Evolutionary conservation across 2,113 vertebrate genomes (phyloP).

Genomic region (Archocentrus centrarchus): DNA sequence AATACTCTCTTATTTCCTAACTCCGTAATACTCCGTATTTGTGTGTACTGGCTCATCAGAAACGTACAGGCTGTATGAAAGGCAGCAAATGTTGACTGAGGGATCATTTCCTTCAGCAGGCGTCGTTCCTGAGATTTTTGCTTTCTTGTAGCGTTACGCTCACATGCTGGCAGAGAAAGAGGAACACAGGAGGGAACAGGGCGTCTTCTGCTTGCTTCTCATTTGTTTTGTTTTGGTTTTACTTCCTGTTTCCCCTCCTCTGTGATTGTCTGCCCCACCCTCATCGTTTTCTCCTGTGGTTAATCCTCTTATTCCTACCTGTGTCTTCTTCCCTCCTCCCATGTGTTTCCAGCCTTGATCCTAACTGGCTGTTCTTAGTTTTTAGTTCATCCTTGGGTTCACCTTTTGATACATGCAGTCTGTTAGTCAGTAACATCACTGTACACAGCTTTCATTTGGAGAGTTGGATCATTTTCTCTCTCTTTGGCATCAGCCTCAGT

Average conservation of each 20-base stretch:
- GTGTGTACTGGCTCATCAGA: background rate
- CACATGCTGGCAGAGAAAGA: no score
- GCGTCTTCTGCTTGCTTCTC: background rate
- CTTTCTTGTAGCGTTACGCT: no score
- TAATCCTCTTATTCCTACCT: background rate
- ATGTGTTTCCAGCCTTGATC: background rate
- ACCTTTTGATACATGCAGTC: background rate
- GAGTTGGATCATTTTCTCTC: background rate
- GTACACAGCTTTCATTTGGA: background rate
- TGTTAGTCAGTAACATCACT: background rate
- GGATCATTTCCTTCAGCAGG: no score
- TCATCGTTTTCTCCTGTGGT: no score
- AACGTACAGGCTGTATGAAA: no score
- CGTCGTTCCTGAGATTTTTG: no score
- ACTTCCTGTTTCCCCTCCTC: background rate
- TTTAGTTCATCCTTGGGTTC: background rate
- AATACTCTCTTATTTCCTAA: background rate
- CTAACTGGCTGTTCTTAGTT: background rate
- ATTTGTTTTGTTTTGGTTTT: background rate
- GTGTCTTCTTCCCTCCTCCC: no score
- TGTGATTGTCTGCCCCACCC: background rate
- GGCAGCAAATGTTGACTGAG: no score
- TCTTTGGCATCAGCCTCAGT: rapidly evolving
- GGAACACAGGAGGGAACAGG: no score
- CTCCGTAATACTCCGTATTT: background rate